Conservation (phyloP, 2,888 invertebrate genomes). For the Sipha maydis region DNA sequence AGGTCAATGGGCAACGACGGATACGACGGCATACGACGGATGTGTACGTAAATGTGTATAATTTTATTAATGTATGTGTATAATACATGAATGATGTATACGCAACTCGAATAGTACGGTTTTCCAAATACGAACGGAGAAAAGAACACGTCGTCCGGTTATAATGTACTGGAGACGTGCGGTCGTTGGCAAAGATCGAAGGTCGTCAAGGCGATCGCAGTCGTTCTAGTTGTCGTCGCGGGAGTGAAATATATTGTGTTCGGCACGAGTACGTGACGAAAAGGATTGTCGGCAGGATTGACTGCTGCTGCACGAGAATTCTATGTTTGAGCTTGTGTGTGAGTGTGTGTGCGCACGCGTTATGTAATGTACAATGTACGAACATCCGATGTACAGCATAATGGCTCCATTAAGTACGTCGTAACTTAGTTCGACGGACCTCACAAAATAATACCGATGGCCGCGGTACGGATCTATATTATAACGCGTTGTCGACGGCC, state of each 20-base stretch:
- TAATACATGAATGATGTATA: neutral
- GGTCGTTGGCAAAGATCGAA: neutral
- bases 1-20: neutral
- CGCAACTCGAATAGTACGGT: neutral
- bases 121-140: neutral
- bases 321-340: neutral
- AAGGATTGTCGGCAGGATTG: neutral
- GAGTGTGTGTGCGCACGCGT: neutral
- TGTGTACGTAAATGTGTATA: too few relatives aligned
- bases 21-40: too few relatives aligned
- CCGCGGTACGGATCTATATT: neutral
- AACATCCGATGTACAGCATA: neutral
- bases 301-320: neutral
- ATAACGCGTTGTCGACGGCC: neutral
- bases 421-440: neutral
- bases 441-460: neutral
- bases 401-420: neutral
- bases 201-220: slow-evolving; percentile 3
- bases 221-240: neutral
- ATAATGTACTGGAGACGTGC: neutral
- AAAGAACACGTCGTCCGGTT: neutral
- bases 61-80: too few relatives aligned
- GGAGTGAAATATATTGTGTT: neutral
- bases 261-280: slow-evolving; percentile 6
- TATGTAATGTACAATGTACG: neutral